Conservation (phyloP, 2,888 invertebrate species). For the Hylaea fasciaria region DNA sequence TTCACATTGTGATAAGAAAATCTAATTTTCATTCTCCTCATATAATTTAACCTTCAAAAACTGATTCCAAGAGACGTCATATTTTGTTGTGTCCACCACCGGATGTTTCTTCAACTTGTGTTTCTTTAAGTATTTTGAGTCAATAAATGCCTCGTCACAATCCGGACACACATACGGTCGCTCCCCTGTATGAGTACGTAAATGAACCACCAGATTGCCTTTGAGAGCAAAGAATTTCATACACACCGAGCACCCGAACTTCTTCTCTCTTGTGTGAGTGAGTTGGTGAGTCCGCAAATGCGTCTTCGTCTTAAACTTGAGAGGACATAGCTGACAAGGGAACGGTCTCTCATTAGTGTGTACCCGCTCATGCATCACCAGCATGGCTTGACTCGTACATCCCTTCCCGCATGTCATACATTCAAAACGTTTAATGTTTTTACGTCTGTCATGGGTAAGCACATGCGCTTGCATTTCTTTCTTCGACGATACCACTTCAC, state of each 20-base stretch:
- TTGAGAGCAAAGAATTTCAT: conserved; percentile 83
- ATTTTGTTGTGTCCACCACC: conserved; percentile 56
- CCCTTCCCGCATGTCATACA: conserved; percentile 75
- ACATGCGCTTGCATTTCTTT: conserved; percentile 69
- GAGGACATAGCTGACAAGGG: conserved; percentile 74
- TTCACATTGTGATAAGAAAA: no score
- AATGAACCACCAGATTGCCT: conserved; percentile 80
- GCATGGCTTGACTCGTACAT: conserved; percentile 80
- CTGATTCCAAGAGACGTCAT: conserved; percentile 74
- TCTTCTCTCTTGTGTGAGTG: conserved; percentile 81
- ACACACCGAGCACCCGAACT: conserved; percentile 81
- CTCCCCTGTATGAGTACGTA: conserved; percentile 81
- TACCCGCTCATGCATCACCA: conserved; percentile 80
- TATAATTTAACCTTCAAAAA: conserved; percentile 52
- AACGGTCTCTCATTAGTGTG: conserved; percentile 81
- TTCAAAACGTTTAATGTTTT: conserved; percentile 69
- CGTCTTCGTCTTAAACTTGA: conserved; percentile 80
- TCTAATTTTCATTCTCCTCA: conserved; percentile 15
- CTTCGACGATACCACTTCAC: conserved; percentile 67
- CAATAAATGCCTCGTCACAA: conserved; percentile 80
- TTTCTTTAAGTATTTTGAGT: conserved; percentile 82
- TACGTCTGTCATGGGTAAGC: conserved; percentile 62
- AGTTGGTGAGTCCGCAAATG: conserved; percentile 80
- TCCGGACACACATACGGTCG: conserved; percentile 76
- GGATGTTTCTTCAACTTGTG: conserved; percentile 79